Base-by-base conservation (phyloP, 2,797 vertebrate species). In the Dicrostonyx torquatus region DNA sequence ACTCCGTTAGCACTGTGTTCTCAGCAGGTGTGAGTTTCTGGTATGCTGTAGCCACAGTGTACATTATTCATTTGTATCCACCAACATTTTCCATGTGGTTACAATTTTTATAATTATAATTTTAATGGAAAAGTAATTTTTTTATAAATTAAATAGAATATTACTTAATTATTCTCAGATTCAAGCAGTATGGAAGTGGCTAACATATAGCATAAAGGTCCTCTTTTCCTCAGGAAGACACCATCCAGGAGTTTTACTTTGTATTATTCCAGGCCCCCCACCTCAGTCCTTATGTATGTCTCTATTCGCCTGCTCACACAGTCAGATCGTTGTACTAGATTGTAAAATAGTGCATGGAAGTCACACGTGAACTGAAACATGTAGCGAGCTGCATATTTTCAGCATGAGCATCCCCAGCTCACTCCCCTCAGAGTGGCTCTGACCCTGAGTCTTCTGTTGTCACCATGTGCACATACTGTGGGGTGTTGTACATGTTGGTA, bases 101-200 rank as follows among this genome's bases (percentile, higher is more conserved):
- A 90, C 31, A 94, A 43, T 95, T 89, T 96, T 94, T 45, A 31
- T 77, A 91, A 94, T 95, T 89, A 72, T 1, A 94, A 85, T 90
- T 92, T 87, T 91, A 95, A 91, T 88, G 90, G 55, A 93, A 90
- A 93, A 87, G 20, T 94, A 91, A 91, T 94, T 94, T 95, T 91
- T 96, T 94, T 73, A 89, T 96, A 77, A 89, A 89, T 96, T 95
- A 94, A 95, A 79, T 93, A 89, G 92, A 87, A 94, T 77, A 66
- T 73, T 50, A 53, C 6, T 20, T 77, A 94, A 90, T 97, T 92
- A 86, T 18, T 94, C 64, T 95, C 76, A 94, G 83, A 93, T 80
- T 95, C 48, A 87, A 79, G 78, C 40, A 96, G 1, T 84, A 73
- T 72, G n/a, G 26, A 94, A 88, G 53, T 87, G 68, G 93, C 62